Evolutionary conservation across 1,140 invertebrate species (phyloP), one percentile per base, ranked within the genome.

Genomic region (Drosophila sechellia): DNA sequence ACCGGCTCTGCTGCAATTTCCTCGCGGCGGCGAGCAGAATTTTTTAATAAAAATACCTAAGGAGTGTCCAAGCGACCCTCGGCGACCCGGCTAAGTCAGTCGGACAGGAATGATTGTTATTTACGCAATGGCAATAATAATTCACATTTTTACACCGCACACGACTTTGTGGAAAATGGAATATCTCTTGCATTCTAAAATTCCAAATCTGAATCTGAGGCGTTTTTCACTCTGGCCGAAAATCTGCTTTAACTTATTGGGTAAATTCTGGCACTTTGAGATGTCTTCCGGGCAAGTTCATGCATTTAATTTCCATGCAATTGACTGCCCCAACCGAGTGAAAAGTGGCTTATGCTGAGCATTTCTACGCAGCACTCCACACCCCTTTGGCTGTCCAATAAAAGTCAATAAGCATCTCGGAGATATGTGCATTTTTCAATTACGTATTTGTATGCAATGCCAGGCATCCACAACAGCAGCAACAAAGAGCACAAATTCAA

Each of bases 111-210:
- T 90, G 86, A 90, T 90, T 86, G 86, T 86, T 90, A 90, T 90
- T 90, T 90, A 90, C 86, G 86, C 86, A 86, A 90, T 85, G 81
- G 78, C 81, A 81, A 86, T 90, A 81, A 86, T 90, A 90, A 90
- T 90, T 78, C 79, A 48, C 74, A 90, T 77, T 79, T 90, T 61
- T 66, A 76, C 66, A 72, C 73, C 55, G 42, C 59, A 58, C 50
- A 65, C 52, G 37, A 20, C 55, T 39, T 49, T 34, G 46, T 45
- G 40, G 54, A 42, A 71, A 79, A 86, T 86, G 81, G 70, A 90
- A 90, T 86, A 76, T 86, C 63, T 60, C 60, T 75, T 69, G 39
- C 20, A 35, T 35, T 80, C 80, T 76, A 74, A 79, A 85, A 81
- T 90, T 72, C 60, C 75, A 68, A 81, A 61, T 35, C 27, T n/a